phyloP scores from a whole-genome alignment of 2,113 vertebrate species.

The Pycnonotus jocosus region DNA sequence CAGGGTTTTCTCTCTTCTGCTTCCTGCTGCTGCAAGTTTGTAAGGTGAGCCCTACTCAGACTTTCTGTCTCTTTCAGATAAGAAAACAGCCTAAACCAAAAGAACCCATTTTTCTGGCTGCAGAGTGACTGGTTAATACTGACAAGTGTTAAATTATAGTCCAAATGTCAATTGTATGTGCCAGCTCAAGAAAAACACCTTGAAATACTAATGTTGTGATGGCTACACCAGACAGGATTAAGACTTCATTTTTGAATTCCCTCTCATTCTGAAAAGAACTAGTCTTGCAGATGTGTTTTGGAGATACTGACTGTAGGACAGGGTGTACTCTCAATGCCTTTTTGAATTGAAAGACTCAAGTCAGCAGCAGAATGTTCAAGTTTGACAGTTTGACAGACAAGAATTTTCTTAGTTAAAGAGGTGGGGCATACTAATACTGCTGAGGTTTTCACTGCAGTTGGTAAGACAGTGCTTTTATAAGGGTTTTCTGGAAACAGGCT shows the following conservation, averaged over 20 bases:
- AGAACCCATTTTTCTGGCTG: background rate
- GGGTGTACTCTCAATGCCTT: background rate
- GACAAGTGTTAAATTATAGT: background rate
- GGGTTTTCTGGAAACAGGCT: background rate
- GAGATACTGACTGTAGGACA: background rate
- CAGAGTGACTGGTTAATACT: background rate
- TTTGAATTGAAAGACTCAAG: background rate
- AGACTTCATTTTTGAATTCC: background rate
- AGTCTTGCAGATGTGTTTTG: background rate
- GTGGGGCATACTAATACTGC: background rate
- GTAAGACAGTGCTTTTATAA: background rate
- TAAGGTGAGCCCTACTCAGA: background rate
- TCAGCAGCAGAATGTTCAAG: background rate
- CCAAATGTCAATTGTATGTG: background rate
- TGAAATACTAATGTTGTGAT: background rate
- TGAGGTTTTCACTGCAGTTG: background rate
- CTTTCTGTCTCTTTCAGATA: slow-evolving; percentile 29
- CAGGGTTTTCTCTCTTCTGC: background rate
- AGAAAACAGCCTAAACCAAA: background rate
- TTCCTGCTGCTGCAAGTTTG: background rate
- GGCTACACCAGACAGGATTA: background rate
- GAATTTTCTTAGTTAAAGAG: background rate
- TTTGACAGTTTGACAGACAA: background rate
- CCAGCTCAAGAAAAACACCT: background rate
- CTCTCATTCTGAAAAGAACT: background rate